A percentile compares a stretch with the other conserved stretches of the same genome.
Evolutionary conservation across 2,113 vertebrate species (phyloP).

Genomic region (Plectropomus leopardus): DNA sequence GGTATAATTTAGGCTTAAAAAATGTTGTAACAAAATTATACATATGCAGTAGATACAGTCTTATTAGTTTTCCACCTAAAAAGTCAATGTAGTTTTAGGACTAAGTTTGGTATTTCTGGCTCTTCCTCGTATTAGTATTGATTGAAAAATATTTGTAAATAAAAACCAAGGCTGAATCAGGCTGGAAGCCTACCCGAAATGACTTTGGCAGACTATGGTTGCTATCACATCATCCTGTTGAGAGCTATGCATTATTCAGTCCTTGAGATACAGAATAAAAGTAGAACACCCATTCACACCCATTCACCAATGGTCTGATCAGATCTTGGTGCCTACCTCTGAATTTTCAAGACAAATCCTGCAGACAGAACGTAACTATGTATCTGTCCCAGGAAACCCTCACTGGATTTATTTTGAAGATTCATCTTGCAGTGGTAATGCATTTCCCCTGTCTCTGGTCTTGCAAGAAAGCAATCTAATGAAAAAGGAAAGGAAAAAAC

Average conservation of each 20-base stretch:
- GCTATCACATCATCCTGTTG: conserved; percentile 57
- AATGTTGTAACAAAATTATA: not conserved
- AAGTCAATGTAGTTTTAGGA: not conserved
- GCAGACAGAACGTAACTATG: conserved; percentile 34
- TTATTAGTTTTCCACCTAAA: not conserved
- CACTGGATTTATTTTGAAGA: conserved; percentile 51
- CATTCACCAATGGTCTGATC: conserved; percentile 58
- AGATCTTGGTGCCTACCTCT: conserved; percentile 31
- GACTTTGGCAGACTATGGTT: conserved; percentile 47
- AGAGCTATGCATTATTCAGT: conserved; percentile 71
- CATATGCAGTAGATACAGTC: not conserved
- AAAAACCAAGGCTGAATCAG: conserved; percentile 26
- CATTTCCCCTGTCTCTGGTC: conserved; percentile 38
- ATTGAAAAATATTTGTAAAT: not conserved
- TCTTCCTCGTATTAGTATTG: not conserved
- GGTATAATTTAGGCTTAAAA: not conserved
- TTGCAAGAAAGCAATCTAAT: conserved; percentile 29
- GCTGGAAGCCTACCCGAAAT: conserved; percentile 22
- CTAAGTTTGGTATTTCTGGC: not conserved
- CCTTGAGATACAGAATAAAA: conserved; percentile 39
- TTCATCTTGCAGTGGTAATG: conserved; percentile 52
- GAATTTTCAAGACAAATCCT: conserved; percentile 55
- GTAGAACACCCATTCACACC: conserved; percentile 50
- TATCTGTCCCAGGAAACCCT: conserved; percentile 44
- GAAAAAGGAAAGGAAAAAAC: conserved; percentile 40